Evolutionary conservation across 1,140 invertebrate genomes (phyloP).

Genomic region (Lucilia cuprina): DNA sequence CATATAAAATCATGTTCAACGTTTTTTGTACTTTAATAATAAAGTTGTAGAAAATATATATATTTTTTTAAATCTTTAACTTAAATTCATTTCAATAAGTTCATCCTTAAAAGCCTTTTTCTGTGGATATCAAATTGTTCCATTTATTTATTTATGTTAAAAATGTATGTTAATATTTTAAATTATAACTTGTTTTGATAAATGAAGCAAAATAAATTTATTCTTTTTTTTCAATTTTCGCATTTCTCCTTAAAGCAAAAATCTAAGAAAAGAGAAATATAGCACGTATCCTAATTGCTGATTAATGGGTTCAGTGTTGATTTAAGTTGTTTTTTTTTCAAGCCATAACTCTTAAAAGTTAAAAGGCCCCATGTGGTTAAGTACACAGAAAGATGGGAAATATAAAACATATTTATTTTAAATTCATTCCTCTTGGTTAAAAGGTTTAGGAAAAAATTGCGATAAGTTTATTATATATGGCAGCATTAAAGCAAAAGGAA

Average conservation of each 20-base stretch:
- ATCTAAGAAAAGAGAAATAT: not conserved
- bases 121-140: not conserved
- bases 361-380: not conserved
- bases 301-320: not conserved
- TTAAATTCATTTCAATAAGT: constrained; percentile 8
- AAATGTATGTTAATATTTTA: not conserved
- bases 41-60: not conserved
- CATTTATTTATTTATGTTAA: too few species aligned
- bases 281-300: not conserved
- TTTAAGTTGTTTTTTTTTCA: not conserved
- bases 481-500: not conserved
- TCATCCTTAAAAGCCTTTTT: not conserved
- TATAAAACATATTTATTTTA: not conserved
- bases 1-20: not conserved
- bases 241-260: not conserved
- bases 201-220: not conserved
- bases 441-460: not conserved
- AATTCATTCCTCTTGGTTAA: not conserved
- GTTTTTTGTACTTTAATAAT: not conserved
- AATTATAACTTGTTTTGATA: not conserved
- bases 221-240: not conserved
- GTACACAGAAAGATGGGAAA: not conserved
- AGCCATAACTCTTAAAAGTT: not conserved
- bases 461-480: not conserved
- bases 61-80: not conserved